Base-by-base conservation (phyloP, 2,888 invertebrate species). In the Chymomyza amoena region DNA sequence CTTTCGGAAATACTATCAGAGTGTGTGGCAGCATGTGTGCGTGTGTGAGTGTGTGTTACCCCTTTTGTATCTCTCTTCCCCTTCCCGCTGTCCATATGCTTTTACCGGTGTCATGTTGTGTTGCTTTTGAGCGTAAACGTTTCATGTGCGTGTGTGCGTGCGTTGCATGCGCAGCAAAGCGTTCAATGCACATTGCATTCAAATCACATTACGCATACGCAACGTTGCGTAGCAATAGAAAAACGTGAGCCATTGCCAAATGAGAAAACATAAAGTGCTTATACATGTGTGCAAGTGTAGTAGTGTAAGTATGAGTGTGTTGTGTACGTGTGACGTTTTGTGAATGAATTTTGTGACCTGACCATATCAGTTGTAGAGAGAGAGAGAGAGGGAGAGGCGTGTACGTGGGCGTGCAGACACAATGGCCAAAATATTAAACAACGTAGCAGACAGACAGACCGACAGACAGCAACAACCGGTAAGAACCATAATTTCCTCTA, bases 141-240 rank as follows among this genome's bases (percentile, higher is more conserved):
- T 4, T 54, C 9, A 18, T 54, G 16, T n/a, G 51, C 1, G 51
- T 4, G 51, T 51, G 51, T 16, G 51, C 1, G 51, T 54, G 16
- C 16, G 25, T 18, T 18, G 57, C 25, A 25, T 57, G 57, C 15
- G 18, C 57, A 57, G 57, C 25, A 18, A 54, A 54, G 54, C 54
- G 54, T 54, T 54, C 18, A 16, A 54, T 54, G 54, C 54, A 54
- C 18, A 18, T 54, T 83, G 83, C 68, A 87, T 82, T 87, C 69
- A 87, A 86, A 87, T 84, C 79, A 64, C 77, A 83, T 83, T 87
- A 87, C 83, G 83, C 85, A 83, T 83, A 83, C 83, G 83, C 86
- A 85, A 75, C 73, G 77, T 62, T 86, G 84, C 72, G 65, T 84
- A 69, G 66, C 69, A 73, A 81, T 81, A 75, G 70, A 80, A 80